Base-by-base conservation (phyloP, 2,888 invertebrate species). In the Drosophila emarginata region DNA sequence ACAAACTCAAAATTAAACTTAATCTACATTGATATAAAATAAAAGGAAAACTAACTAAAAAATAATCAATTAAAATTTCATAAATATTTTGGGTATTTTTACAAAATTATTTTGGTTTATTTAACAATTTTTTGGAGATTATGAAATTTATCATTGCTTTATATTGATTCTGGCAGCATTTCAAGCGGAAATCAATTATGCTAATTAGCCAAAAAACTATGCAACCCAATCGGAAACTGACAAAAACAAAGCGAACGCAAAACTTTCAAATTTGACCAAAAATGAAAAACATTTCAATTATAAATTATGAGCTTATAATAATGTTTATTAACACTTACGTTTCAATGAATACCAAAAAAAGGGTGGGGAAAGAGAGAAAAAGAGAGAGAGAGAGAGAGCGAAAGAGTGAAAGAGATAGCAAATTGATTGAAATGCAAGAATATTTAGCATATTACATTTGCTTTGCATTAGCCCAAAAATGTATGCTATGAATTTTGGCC, bases 321-420 rank as follows among this genome's bases (percentile, higher is more conserved):
- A 51, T 59, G n/a, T 60, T 64, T 59, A n/a, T 59, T 59, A 71
- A 71, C 70, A 63, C 54, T 60, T 59, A 58, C 71, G 50, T 50
- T 45, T 45, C 40, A 37, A 18, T 63, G 54, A 53, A 70, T 61
- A 36, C 12, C 15, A 15, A 11, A 9, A 11, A 45, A 18, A 7
- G 21, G 11, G 45, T 15, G 40, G 18, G 2, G 5, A 18, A 21
- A 4, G 4, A 18, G 37, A 37, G 12, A 45, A 9, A 45, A 9
- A 2, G 45, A 11, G 15, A 15, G 40, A 45, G 3, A 9, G 11
- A 45, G 2, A 32, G 32, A 32, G 28, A 28, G 28, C 4, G 45
- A 28, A 6, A 15, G 40, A 15, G 7, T 7, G 45, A 45, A 23
- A 4, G 23, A 23, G 23, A 23, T 1, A 23, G 45, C 18, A 18